Percentiles rank a stretch among this genome's conserved stretches.
Evolutionary conservation across 2,113 vertebrate genomes (phyloP).

Genomic region (Siniperca knerii): DNA sequence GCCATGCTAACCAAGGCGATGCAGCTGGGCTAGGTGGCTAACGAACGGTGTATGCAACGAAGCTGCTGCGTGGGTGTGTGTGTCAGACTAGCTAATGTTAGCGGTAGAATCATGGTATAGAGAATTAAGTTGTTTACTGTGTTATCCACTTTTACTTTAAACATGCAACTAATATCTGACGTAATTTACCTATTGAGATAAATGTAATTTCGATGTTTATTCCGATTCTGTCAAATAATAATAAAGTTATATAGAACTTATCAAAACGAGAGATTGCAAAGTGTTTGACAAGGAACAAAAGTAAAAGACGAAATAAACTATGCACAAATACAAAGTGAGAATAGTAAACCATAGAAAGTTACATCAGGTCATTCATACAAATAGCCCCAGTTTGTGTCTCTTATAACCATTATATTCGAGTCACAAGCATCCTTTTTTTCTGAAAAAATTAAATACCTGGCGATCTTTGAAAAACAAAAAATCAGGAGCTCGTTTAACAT

Average conservation of each 20-base stretch:
- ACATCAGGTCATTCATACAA: too few relatives aligned
- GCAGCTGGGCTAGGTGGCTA: constrained; percentile 44
- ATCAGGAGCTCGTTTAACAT: not conserved
- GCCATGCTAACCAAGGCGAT: not conserved
- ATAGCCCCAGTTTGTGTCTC: not conserved
- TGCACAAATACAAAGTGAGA: not conserved
- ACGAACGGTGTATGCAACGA: not conserved
- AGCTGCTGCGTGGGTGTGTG: constrained; percentile 31
- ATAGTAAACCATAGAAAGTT: not conserved
- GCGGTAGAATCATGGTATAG: not conserved
- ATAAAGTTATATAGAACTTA: not conserved
- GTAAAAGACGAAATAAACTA: not conserved
- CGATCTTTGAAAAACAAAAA: not conserved
- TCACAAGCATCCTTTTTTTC: not conserved
- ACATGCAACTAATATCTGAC: not conserved
- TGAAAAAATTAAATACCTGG: not conserved
- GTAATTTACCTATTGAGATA: not conserved
- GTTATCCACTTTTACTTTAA: not conserved
- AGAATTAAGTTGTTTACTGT: not conserved
- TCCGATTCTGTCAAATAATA: too few relatives aligned
- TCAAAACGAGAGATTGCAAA: not conserved
- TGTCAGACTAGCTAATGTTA: not conserved
- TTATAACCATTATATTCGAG: not conserved
- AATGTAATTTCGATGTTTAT: not conserved
- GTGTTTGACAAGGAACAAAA: not conserved